A percentile compares a stretch with the other conserved stretches of the same genome.
Conservation (phyloP, 2,113 vertebrate genomes). For the Micromys minutus region DNA sequence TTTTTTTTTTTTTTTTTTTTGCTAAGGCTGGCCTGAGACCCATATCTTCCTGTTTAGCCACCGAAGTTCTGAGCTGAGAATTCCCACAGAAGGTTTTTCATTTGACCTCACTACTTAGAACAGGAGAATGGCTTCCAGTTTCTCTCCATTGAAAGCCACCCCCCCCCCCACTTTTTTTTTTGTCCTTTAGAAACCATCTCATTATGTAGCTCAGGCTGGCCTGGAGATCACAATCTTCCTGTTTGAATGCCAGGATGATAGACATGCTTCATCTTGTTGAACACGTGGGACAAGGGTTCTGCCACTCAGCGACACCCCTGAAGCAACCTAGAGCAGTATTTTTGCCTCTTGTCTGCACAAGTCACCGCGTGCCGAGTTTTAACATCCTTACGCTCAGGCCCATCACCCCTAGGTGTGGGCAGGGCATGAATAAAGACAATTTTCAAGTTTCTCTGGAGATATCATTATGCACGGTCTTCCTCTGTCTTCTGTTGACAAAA, state of each 20-base stretch:
- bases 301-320: not conserved
- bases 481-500: not conserved
- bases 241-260: not conserved
- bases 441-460: constrained; percentile 6
- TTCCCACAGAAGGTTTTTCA: not conserved
- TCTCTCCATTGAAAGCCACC: not conserved
- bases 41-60: not conserved
- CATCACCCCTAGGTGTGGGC: not conserved
- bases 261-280: not conserved
- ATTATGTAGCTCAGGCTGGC: not conserved
- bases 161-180: not conserved
- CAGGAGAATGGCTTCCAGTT: not conserved
- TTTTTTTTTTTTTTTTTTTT: not conserved
- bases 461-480: not conserved
- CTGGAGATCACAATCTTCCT: not conserved
- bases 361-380: not conserved
- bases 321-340: not conserved
- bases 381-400: not conserved
- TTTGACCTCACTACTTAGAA: constrained; percentile 19
- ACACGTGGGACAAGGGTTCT: not conserved
- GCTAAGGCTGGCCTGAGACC: not conserved
- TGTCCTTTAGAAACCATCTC: not conserved
- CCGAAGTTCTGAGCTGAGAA: not conserved
- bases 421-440: not conserved
- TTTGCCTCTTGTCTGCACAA: not conserved